A percentile compares a stretch with the other conserved stretches of the same genome.
Evolutionary conservation across 53 echinoderm and acorn worm genomes (phyloP).

Genomic region (Echinometra lucunter): DNA sequence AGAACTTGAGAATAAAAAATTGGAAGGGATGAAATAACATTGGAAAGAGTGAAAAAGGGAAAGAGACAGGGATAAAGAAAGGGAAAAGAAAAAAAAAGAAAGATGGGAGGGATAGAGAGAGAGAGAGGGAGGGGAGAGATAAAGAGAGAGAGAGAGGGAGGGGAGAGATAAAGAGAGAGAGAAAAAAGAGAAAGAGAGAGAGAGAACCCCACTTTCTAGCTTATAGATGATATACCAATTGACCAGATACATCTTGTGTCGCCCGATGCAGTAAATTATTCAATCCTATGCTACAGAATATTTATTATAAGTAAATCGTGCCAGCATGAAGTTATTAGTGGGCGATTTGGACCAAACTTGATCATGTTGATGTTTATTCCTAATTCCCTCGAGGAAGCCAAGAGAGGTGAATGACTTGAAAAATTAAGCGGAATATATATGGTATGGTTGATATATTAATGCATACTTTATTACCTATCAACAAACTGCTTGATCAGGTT

Average conservation of each 20-base stretch:
- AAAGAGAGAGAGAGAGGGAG: neutral
- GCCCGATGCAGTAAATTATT: neutral
- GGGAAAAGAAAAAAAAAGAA: neutral
- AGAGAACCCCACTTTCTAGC: no score
- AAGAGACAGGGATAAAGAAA: slow-evolving; percentile 28
- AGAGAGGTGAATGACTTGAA: neutral
- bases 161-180: no score
- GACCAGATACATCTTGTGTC: neutral
- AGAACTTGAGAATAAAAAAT: neutral
- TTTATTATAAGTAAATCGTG: neutral
- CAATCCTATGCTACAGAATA: neutral
- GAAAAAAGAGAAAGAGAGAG: no score
- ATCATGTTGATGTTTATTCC: neutral
- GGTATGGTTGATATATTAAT: neutral
- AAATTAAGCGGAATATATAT: neutral
- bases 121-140: neutral
- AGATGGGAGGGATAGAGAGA: neutral
- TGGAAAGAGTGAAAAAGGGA: neutral
- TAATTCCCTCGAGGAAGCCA: neutral
- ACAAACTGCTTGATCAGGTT: neutral
- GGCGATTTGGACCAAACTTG: neutral
- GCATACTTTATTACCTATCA: neutral
- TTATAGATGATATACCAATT: no score
- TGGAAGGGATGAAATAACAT: no score
- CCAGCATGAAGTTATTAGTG: neutral